Base-by-base conservation (phyloP, 2,113 vertebrate genomes). In the Lagopus leucura region DNA sequence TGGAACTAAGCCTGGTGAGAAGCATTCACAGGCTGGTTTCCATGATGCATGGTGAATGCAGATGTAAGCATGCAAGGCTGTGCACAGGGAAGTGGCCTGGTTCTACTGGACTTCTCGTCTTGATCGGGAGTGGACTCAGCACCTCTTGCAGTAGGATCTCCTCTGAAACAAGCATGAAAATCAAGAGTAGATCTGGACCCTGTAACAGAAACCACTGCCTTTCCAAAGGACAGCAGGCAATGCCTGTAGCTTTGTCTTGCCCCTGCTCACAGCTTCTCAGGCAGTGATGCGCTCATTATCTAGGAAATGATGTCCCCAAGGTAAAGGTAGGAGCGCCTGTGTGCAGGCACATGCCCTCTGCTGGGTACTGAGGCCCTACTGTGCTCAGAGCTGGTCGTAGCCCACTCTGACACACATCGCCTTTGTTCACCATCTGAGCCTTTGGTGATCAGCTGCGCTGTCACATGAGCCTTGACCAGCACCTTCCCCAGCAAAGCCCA, bases 281-380 rank as follows among this genome's bases (percentile, higher is more conserved):
- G 85, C 75, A 81, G 47, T 92, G 52, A 92, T 93, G 22, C 14
- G 45, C 76, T 91, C 89, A 80, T 94, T 89, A 91, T 61, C 75
- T 77, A 36, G 54, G 74, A 92, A 95, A 94, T 82, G 0, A 40
- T 80, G 91, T 92, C 91, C 79, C 92, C 30, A 13, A 77, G 85
- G 92, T 60, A 76, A 54, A 50, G 61, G 74, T 9, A 42, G 74
- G 58, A 70, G 38, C 0, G 27, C 0, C 4, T 32, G 73, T 20
- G 15, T 75, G 67, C 13, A 10, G 6, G 65, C 24, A 48, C 69
- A 7, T 92, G 92, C 86, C 86, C 77, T 90, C 89, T 79, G 89
- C 92, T 72, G 88, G 66, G 86, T 81, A 28, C 50, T 5, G 24
- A 6, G 79, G 22, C 75, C 58, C 64, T 11, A 4, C 20, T 81